Evolutionary conservation across 1,140 invertebrate species (phyloP).

Genomic region (Drosophila jambulina): DNA sequence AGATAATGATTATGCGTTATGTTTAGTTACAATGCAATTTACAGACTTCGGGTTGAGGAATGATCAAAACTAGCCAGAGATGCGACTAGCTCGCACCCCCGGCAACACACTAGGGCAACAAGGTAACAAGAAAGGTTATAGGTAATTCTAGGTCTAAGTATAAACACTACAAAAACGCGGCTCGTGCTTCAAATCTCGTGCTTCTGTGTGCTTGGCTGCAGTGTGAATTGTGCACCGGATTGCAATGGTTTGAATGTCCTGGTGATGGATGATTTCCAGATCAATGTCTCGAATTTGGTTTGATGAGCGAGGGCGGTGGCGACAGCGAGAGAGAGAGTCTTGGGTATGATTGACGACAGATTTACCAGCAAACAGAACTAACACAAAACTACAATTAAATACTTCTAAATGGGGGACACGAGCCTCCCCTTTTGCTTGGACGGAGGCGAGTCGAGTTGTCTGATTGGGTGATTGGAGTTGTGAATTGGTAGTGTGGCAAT

Average conservation of each 20-base stretch:
- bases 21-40: slow-evolving; percentile 79
- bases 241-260: slow-evolving; percentile 35
- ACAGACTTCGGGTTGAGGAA: slow-evolving; percentile 47
- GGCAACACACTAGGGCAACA: slow-evolving; percentile 42
- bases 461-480: slow-evolving; percentile 22
- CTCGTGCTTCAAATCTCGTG: slow-evolving; percentile 63
- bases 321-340: slow-evolving; percentile 21
- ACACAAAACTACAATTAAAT: slow-evolving; percentile 54
- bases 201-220: slow-evolving; percentile 61
- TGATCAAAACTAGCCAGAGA: slow-evolving; percentile 48
- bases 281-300: slow-evolving; percentile 24
- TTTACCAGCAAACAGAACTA: slow-evolving; percentile 53
- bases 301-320: slow-evolving; percentile 5
- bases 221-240: slow-evolving; percentile 71
- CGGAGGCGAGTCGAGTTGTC: slow-evolving; percentile 14
- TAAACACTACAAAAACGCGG: slow-evolving; percentile 55
- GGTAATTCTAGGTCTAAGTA: slow-evolving; percentile 36
- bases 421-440: slow-evolving; percentile 1
- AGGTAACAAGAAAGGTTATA: slow-evolving; percentile 27
- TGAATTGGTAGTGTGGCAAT: slow-evolving; percentile 7
- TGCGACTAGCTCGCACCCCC: slow-evolving; percentile 50
- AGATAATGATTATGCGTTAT: slow-evolving; percentile 77
- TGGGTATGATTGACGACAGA: slow-evolving; percentile 45
- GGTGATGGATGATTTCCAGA: slow-evolving; percentile 35
- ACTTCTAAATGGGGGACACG: slow-evolving; percentile 27